Base-by-base conservation (phyloP, 53 echinoderm and acorn worm genomes). In the Actinopyga echinites region DNA sequence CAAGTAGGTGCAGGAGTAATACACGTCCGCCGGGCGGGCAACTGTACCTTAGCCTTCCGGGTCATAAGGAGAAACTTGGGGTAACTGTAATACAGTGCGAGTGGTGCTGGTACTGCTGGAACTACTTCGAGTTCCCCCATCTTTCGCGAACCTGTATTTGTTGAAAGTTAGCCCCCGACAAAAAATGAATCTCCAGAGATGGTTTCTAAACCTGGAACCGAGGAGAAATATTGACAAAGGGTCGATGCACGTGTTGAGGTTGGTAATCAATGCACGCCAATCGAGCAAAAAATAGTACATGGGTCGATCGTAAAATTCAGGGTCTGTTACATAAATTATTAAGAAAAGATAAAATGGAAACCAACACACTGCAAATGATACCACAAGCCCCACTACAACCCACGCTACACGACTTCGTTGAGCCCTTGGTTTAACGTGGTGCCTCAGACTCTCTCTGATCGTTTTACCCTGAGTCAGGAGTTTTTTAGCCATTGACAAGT, bases 311-410 rank as follows among this genome's bases (percentile, higher is more conserved):
- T 17, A 1, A 49, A 1, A 49, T 15, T 6, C 49, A 8, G 4
- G 0, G 49, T 49, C 49, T 13, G 49, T 49, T 2, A 49, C 49
- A 49, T 15, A 13, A 8, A 44, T 11, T 40, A 71, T 40, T 25
- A 38, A 40, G 4, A 40, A 33, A 34, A 71, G 42, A 22, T 71
- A 26, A 25, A 6, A 71, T 0, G 71, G 71, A 13, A 42, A 33
- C 71, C 71, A 71, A 43, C 71, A 71, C 40, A 71, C 71, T 12
- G 71, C 71, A 23, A 71, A 71, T 10, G 42, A 24, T 22, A 71
- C 34, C 19, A 42, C 44, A 38, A 71, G 71, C 24, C 71, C 40
- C 25, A 71, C 28, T 3, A 40, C 42, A 24, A 71, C 71, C 44
- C 71, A 40, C 13, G 71, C 71, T 23, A 42, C 34, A n/a, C 44